phyloP scores from a whole-genome alignment of 2,888 invertebrate species.

The Julus scandinavius region DNA sequence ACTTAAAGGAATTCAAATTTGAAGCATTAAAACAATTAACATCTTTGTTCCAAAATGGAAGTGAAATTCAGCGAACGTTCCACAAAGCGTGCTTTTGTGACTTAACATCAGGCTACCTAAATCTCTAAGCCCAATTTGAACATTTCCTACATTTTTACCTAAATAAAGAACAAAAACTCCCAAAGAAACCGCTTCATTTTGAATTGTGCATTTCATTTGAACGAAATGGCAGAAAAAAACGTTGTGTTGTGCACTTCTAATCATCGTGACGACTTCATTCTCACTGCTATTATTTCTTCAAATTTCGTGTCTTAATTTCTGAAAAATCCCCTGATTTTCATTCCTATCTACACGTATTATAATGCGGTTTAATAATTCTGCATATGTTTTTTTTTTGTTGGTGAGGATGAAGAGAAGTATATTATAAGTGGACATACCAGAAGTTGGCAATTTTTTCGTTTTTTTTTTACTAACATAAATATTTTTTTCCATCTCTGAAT shows the following conservation, averaged over 20 bases:
- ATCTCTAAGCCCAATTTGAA: too few species aligned
- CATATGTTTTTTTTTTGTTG: background rate
- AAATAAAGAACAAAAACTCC: too few species aligned
- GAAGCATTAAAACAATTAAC: too few species aligned
- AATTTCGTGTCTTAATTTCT: background rate
- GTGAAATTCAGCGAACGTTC: too few species aligned
- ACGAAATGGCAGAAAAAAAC: background rate
- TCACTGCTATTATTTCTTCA: background rate
- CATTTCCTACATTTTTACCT: too few species aligned
- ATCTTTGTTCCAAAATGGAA: too few species aligned
- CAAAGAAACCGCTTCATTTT: too few species aligned
- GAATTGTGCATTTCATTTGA: background rate
- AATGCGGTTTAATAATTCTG: slow-evolving; percentile 17
- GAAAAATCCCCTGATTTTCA: background rate
- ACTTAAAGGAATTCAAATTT: too few species aligned
- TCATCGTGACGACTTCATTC: background rate
- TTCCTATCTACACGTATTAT: background rate
- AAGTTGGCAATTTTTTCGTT: slow-evolving; percentile 5
- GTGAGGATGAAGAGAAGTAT: background rate
- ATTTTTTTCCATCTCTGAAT: background rate
- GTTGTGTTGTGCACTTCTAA: background rate
- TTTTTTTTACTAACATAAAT: background rate
- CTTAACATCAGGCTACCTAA: too few species aligned
- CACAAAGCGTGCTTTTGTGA: too few species aligned
- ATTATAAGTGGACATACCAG: background rate